These are phyloP conservation scores for Hoplodrina blanda DNA, from an alignment of 2,888 invertebrate species.

Conservation along the genomic window DNA sequence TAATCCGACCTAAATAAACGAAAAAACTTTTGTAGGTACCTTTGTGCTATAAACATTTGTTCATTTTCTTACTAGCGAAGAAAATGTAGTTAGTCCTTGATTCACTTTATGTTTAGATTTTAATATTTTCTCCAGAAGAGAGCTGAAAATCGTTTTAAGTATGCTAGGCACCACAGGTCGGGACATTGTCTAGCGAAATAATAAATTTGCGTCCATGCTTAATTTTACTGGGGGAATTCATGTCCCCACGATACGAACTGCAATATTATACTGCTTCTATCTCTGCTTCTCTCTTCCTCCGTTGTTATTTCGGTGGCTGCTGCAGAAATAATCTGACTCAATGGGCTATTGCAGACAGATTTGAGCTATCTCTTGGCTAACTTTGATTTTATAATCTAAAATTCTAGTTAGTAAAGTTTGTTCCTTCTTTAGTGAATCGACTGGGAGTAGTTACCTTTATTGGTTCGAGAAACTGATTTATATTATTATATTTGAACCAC, in stretches of 20 bases:
- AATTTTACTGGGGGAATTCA: background rate
- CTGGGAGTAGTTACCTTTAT: background rate
- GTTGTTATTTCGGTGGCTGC: background rate
- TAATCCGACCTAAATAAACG: conserved; percentile 51
- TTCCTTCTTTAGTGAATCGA: background rate
- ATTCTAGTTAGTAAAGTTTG: background rate
- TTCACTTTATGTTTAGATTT: background rate
- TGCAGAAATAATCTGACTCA: background rate
- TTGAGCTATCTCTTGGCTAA: background rate
- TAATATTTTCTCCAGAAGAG: background rate
- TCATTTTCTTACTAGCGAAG: conserved; percentile 8
- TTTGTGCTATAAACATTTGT: conserved; percentile 20
- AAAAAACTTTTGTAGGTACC: conserved; percentile 28
- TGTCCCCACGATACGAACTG: background rate
- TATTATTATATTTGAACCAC: conserved; percentile 21
- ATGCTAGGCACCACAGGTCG: no score
- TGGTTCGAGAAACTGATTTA: background rate
- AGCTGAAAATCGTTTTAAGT: background rate
- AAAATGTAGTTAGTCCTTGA: background rate
- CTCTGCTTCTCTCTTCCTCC: background rate
- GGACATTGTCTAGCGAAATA: background rate
- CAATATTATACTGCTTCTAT: background rate
- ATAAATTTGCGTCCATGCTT: background rate
- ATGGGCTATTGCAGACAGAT: background rate
- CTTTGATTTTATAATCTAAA: background rate